These are phyloP conservation scores for Ischnura elegans DNA, from an alignment of 2,888 invertebrate species.

Conservation along the genomic window DNA sequence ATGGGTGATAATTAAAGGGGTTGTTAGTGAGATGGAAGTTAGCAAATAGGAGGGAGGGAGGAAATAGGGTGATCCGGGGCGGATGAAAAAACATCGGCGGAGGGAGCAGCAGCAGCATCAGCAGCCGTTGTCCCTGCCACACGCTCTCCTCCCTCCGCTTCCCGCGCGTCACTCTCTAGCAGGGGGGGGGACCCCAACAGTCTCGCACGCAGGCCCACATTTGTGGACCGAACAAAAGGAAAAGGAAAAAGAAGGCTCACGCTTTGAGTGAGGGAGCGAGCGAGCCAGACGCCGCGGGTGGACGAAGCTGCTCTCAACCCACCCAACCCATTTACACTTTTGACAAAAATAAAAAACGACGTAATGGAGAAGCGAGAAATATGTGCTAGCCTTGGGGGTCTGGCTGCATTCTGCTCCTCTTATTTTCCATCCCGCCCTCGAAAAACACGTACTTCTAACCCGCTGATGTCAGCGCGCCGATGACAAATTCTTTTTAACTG, in stretches of 20 bases:
- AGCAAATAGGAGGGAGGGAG: not conserved
- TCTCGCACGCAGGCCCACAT: not conserved
- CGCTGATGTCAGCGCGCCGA: conserved; percentile 59
- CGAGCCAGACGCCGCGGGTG: not conserved
- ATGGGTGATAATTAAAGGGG: conserved; percentile 28
- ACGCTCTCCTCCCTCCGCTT: too few species aligned
- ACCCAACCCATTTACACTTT: conserved; percentile 51
- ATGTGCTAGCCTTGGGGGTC: conserved; percentile 51
- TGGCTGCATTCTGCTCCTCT: not conserved
- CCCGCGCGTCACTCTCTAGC: not conserved
- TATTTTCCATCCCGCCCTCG: not conserved
- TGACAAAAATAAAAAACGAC: not conserved
- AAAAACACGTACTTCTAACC: conserved; percentile 61
- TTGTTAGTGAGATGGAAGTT: conserved; percentile 20
- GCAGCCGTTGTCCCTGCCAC: too few species aligned
- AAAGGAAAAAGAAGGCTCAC: not conserved
- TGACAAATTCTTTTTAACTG: conserved; percentile 67
- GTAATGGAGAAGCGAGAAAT: too few species aligned
- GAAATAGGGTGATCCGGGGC: not conserved
- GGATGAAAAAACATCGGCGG: conserved; percentile 21
- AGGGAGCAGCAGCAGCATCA: not conserved
- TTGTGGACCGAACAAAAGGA: not conserved
- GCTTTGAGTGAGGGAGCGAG: not conserved
- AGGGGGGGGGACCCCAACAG: not conserved
- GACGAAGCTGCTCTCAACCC: not conserved